Evolutionary conservation across 1,140 invertebrate species (phyloP).

Genomic region (Calliphora vicina): DNA sequence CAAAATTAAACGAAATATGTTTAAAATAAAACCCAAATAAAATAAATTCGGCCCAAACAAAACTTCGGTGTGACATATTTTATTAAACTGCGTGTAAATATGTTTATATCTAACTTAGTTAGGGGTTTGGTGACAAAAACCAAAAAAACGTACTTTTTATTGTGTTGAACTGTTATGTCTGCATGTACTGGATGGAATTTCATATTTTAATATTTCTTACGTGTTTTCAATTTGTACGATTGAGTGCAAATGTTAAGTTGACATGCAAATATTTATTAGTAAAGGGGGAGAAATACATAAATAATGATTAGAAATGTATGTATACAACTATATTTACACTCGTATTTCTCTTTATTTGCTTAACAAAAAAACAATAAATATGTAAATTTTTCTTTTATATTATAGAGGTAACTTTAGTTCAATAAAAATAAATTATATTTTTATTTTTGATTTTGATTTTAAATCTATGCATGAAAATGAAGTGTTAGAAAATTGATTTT

Average conservation of each 20-base stretch:
- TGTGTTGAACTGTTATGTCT: too few relatives aligned
- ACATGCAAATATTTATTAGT: constrained; percentile 30
- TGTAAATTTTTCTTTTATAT: neutral
- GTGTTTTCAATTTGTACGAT: constrained; percentile 6
- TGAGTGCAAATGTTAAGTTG: constrained; percentile 2
- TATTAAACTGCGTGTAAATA: too few relatives aligned
- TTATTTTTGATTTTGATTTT: too few relatives aligned
- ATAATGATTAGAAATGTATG: neutral
- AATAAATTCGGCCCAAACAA: too few relatives aligned
- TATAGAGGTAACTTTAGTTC: neutral
- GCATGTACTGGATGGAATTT: neutral
- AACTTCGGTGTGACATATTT: too few relatives aligned
- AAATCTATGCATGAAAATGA: neutral
- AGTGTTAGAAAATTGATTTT: neutral
- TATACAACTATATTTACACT: neutral
- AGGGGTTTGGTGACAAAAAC: neutral
- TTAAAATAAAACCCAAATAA: too few relatives aligned
- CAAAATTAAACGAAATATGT: too few relatives aligned
- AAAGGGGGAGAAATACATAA: neutral
- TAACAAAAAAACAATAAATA: neutral
- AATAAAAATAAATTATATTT: neutral
- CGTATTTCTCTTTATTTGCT: neutral
- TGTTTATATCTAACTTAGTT: too few relatives aligned
- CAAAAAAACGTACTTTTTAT: too few relatives aligned
- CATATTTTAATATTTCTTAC: neutral